These are phyloP conservation scores for Sipha flava DNA, from an alignment of 1,140 invertebrate species.

Conservation along the genomic window DNA sequence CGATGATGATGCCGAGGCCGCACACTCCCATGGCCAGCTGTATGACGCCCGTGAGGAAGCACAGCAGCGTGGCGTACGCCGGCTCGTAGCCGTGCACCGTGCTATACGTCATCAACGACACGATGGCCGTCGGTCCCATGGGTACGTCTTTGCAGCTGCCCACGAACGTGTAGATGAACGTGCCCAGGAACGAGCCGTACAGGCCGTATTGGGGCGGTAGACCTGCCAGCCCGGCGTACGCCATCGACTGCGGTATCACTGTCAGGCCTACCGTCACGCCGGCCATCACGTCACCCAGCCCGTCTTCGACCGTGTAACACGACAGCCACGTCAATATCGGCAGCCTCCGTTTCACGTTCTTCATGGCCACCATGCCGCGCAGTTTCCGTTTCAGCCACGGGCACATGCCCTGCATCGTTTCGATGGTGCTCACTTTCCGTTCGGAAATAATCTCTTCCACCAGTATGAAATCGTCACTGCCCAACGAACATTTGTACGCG, in stretches of 20 bases:
- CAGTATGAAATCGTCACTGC: conserved; percentile 40
- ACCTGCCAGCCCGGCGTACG: conserved; percentile 70
- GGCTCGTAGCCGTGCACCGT: conserved; percentile 53
- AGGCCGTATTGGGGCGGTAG: conserved; percentile 63
- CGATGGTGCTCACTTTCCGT: conserved; percentile 40
- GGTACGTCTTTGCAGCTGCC: conserved; percentile 87
- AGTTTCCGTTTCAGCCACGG: conserved; percentile 43
- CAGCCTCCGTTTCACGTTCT: conserved; percentile 58
- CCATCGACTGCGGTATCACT: conserved; percentile 76
- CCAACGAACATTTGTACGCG: background rate
- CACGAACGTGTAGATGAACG: conserved; percentile 81
- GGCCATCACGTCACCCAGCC: conserved; percentile 65
- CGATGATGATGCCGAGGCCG: conserved; percentile 80
- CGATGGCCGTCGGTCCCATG: conserved; percentile 76
- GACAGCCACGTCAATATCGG: conserved; percentile 67
- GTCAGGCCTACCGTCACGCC: conserved; percentile 77
- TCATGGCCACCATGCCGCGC: conserved; percentile 49
- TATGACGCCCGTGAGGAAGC: conserved; percentile 68
- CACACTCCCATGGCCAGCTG: conserved; percentile 78
- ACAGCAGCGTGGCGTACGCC: conserved; percentile 69
- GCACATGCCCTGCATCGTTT: conserved; percentile 38
- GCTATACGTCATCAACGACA: conserved; percentile 70
- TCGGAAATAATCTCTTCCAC: conserved; percentile 43
- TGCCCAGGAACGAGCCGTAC: conserved; percentile 83
- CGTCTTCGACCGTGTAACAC: conserved; percentile 57